A percentile compares a stretch with the other conserved stretches of the same genome.
Conservation (phyloP, 2,797 vertebrate genomes). For the Muraenolepis orangiensis region DNA sequence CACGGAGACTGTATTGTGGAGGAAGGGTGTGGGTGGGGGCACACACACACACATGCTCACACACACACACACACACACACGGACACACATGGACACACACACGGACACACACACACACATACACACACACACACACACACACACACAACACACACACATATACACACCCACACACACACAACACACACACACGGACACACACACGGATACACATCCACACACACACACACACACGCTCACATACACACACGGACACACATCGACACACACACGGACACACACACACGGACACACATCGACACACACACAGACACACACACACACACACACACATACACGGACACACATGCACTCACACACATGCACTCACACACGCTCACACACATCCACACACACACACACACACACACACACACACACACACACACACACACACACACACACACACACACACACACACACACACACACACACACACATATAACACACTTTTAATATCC, state of each 20-base stretch:
- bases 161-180: too few relatives aligned
- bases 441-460: background rate
- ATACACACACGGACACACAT: background rate
- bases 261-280: background rate
- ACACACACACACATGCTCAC: background rate
- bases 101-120: background rate
- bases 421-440: background rate
- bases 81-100: background rate
- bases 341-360: background rate
- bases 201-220: background rate
- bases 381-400: background rate
- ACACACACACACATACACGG: background rate
- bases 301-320: background rate
- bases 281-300: background rate
- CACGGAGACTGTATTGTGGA: too few relatives aligned
- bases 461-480: too few relatives aligned
- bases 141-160: background rate
- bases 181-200: background rate
- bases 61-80: background rate
- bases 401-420: background rate
- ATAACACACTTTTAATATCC: conserved; percentile 34
- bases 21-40: too few relatives aligned
- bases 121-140: background rate
- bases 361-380: background rate
- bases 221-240: background rate